These are phyloP conservation scores for Mus spretus DNA, from an alignment of 2,797 vertebrate genomes.

Conservation along the genomic window DNA sequence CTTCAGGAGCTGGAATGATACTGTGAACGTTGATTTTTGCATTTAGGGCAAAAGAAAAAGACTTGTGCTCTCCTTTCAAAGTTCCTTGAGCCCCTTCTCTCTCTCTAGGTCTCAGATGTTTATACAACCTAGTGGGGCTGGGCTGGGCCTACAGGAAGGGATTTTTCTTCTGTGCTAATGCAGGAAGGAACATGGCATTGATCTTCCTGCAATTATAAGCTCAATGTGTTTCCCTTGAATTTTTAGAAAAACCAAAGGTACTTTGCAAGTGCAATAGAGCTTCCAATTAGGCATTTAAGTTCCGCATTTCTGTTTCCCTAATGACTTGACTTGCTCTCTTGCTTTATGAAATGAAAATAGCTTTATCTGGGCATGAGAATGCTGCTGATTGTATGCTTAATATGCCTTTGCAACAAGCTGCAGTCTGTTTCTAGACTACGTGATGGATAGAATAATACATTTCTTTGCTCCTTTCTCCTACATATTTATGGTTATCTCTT, in stretches of 20 bases:
- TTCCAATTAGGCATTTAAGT: conserved; percentile 84
- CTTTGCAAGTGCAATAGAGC: conserved; percentile 82
- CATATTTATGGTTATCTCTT: neutral
- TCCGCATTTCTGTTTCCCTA: conserved; percentile 83
- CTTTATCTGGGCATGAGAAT: conserved; percentile 78
- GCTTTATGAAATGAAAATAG: conserved; percentile 85
- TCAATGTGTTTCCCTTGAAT: conserved; percentile 82
- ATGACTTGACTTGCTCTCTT: conserved; percentile 80
- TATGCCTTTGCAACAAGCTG: conserved; percentile 67
- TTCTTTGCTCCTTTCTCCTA: conserved; percentile 1
- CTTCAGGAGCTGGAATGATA: neutral
- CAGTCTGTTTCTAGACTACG: conserved; percentile 35
- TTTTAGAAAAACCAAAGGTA: conserved; percentile 83
- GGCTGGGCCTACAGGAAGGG: conserved; percentile 65
- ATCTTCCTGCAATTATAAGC: conserved; percentile 79
- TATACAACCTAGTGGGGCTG: neutral
- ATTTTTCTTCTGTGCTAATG: conserved; percentile 70
- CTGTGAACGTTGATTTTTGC: neutral
- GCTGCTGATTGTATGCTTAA: conserved; percentile 77
- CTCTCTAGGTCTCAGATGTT: conserved; percentile 32
- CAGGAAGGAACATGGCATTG: conserved; percentile 73
- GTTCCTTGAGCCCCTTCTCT: neutral
- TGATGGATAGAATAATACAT: conserved; percentile 59
- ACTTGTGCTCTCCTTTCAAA: neutral
- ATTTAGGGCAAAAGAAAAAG: neutral